A percentile compares a stretch with the other conserved stretches of the same genome.
Conservation (phyloP, 1,140 invertebrate genomes). For the Diplogasteroides magnus region DNA sequence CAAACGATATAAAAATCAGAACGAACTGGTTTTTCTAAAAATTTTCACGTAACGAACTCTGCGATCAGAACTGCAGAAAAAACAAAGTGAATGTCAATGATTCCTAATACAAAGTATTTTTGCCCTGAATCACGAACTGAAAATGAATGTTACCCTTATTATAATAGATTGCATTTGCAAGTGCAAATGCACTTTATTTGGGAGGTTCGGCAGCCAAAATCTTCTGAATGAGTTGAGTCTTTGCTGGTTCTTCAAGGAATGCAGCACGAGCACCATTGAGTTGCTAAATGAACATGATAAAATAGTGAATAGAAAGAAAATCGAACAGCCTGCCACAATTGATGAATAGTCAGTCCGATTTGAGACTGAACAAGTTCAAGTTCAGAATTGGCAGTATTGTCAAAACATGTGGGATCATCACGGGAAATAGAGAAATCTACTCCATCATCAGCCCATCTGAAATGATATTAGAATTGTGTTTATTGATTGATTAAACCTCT, state of each 20-base stretch:
- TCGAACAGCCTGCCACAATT: constrained; percentile 61
- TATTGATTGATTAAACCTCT: constrained; percentile 3
- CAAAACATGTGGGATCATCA: constrained; percentile 64
- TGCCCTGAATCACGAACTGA: too few relatives aligned
- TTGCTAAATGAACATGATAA: constrained; percentile 54
- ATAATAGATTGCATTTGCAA: too few relatives aligned
- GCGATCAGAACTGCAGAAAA: too few relatives aligned
- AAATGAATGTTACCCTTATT: too few relatives aligned
- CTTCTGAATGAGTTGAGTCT: constrained; percentile 56
- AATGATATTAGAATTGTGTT: too few relatives aligned
- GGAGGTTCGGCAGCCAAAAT: constrained; percentile 36
- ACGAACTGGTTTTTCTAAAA: too few relatives aligned
- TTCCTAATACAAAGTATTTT: too few relatives aligned
- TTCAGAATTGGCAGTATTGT: constrained; percentile 60
- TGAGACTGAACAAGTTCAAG: constrained; percentile 56
- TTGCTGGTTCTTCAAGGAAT: constrained; percentile 60
- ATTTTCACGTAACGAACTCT: too few relatives aligned
- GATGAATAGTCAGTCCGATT: constrained; percentile 60
- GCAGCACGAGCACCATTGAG: constrained; percentile 60
- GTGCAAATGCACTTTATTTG: too few relatives aligned
- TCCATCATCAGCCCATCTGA: constrained; percentile 62
- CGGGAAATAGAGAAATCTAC: constrained; percentile 65
- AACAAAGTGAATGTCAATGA: too few relatives aligned
- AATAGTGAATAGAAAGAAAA: constrained; percentile 3
- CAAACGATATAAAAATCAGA: too few relatives aligned